Evolutionary conservation across 92 coral and sea anemone genomes (phyloP), one percentile per base, ranked within the genome.

Genomic region (Ricordea florida): DNA sequence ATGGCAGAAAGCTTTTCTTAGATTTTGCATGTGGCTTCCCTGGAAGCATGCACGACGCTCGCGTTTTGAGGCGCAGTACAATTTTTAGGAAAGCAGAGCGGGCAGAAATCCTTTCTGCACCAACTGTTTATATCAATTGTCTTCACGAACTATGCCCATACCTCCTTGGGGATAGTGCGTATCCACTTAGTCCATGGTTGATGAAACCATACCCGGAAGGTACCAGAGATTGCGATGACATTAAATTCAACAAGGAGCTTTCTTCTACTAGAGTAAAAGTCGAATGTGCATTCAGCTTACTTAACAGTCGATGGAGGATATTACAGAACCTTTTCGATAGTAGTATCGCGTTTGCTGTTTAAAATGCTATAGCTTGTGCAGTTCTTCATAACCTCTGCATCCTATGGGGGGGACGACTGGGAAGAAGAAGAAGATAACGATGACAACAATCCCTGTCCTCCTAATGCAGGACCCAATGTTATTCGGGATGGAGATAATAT

Each of bases 401-500:
- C n/a, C n/a, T n/a, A n/a, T n/a, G n/a, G 33, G 18, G 38, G 62
- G 17, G 62, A 55, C 21, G 40, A 29, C 28, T 55, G 62, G 62
- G 62, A 55, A 55, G 62, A 55, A 23, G 35, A 55, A 25, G 62
- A 55, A 55, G 40, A 40, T 23, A 26, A 28, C 35, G 32, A 57
- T 57, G 63, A 57, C 21, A n/a, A 43, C 24, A 28, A 32, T 43
- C 63, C 43, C 34, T 40, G 43, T 31, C 41, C 10, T 57, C 42
- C 30, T 27, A 26, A 40, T 57, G n/a, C n/a, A n/a, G n/a, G n/a
- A n/a, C 42, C 24, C 26, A 57, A 57, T 16, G 63, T 57, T 6
- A 57, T 57, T 43, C 27, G 63, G 13, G 43, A 57, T 16, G 66
- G 66, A 29, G 66, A 60, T 38, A 37, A 60, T 48, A 60, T 60